phyloP scores from a whole-genome alignment of 2,113 vertebrate species.

The Lagenorhynchus albirostris region DNA sequence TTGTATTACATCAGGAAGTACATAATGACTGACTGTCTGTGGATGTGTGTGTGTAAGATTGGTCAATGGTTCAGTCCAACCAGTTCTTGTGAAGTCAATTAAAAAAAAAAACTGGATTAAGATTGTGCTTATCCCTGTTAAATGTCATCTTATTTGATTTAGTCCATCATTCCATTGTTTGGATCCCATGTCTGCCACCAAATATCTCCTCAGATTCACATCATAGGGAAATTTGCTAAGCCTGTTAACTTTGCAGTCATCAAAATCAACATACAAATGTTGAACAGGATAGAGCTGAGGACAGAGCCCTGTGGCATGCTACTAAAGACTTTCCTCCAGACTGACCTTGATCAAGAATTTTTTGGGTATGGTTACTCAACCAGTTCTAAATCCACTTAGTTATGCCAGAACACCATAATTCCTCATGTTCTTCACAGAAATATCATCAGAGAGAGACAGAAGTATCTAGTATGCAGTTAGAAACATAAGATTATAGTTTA shows the following conservation, averaged over 20 bases:
- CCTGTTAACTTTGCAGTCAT: slow-evolving; percentile 53
- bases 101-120: neutral
- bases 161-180: slow-evolving; percentile 49
- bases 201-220: slow-evolving; percentile 55
- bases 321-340: slow-evolving; percentile 58
- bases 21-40: neutral
- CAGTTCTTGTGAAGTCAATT: neutral
- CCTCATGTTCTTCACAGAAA: slow-evolving; percentile 10
- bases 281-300: slow-evolving; percentile 57
- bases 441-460: slow-evolving; percentile 15
- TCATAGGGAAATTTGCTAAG: slow-evolving; percentile 46
- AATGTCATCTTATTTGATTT: slow-evolving; percentile 63
- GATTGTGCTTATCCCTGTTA: slow-evolving; percentile 37
- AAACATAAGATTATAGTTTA: slow-evolving; percentile 5
- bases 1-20: slow-evolving; percentile 3
- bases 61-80: neutral
- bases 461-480: neutral
- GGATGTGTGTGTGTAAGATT: neutral
- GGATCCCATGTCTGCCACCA: slow-evolving; percentile 57
- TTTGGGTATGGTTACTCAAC: slow-evolving; percentile 44
- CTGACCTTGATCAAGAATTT: slow-evolving; percentile 59
- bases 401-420: slow-evolving; percentile 5
- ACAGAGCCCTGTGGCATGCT: slow-evolving; percentile 51
- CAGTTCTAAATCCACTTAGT: slow-evolving; percentile 43
- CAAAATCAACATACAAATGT: slow-evolving; percentile 60